These are phyloP conservation scores for Chrysaora quinquecirrha DNA, from an alignment of 30 jellyfish, hydroid and myxozoan genomes.

Conservation along the genomic window DNA sequence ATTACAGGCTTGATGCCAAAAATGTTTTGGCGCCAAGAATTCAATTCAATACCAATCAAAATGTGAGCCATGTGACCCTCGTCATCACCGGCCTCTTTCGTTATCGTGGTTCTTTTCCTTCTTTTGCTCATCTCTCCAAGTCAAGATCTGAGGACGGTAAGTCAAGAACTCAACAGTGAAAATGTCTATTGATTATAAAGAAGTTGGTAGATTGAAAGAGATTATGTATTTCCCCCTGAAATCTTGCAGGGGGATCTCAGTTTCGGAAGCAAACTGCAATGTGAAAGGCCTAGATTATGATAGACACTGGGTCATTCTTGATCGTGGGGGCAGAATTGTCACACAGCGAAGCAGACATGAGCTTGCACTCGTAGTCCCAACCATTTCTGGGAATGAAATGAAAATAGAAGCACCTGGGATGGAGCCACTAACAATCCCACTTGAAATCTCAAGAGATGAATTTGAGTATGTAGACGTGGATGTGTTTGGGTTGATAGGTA, in stretches of 20 bases:
- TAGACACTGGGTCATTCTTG: conserved; percentile 7
- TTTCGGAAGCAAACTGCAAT: neutral
- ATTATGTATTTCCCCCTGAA: neutral
- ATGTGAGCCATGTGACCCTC: too few species aligned
- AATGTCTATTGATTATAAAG: neutral
- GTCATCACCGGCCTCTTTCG: too few species aligned
- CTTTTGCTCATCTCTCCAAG: too few species aligned
- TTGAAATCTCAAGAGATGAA: neutral
- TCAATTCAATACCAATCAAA: too few species aligned
- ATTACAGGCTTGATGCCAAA: too few species aligned
- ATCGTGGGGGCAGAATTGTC: conserved; percentile 2
- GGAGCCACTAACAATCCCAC: conserved; percentile 30
- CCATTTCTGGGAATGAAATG: neutral
- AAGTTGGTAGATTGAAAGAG: neutral
- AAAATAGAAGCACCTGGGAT: conserved; percentile 43
- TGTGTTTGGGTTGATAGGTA: conserved; percentile 44
- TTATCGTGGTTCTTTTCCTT: too few species aligned
- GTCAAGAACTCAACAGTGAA: too few species aligned
- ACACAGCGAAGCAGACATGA: neutral
- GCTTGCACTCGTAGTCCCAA: conserved; percentile 8
- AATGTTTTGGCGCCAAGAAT: too few species aligned
- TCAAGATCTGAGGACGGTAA: too few species aligned
- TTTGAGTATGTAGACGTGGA: conserved; percentile 9
- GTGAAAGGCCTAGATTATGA: conserved; percentile 4
- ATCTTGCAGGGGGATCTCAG: conserved; percentile 5